Evolutionary conservation across 2,113 vertebrate species (phyloP), one percentile per base, ranked within the genome.

Genomic region (Phoenicopterus ruber): DNA sequence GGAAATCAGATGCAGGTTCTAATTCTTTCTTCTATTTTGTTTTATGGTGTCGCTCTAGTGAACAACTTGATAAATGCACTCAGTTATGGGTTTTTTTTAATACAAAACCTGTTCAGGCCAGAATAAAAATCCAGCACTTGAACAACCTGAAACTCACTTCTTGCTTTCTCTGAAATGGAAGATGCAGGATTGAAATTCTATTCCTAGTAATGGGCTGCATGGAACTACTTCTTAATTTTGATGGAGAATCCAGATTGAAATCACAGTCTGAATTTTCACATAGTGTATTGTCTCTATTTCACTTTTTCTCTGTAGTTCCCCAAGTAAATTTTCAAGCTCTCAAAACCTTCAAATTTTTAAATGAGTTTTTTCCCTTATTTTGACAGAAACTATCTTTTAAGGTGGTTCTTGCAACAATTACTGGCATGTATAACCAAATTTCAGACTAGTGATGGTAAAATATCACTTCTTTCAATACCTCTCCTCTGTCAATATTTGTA

Each of bases 1-100:
- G 61, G 47, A 97, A 93, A 96, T 95, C 89, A 52, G 62, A 82
- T 90, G 29, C 50, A 42, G 46, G 80, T 97, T 97, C 62, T 93
- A 71, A 73, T 89, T 94, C 1, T 86, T 66, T 89, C 87, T 92
- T 95, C 59, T 44, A 38, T 65, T 85, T 71, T 54, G 18, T 55
- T 72, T 95, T 93, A 82, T n/a, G 32, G 28, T 47, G 74, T 89
- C 31, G 67, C 18, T 91, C 55, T 70, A 88, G 65, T 82, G 57
- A 92, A 89, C 21, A 93, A 84, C 85, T 85, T 92, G 29, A 93
- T 82, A 62, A 69, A 94, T 93, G n/a, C 36, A 65, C 32, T 89
- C 78, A 74, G 62, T 82, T 79, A 57, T 38, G 9, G 12, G 49
- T 1, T 22, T 93, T 82, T 91, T 74, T 62, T 8, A 62, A 25